phyloP scores from a whole-genome alignment of 2,888 invertebrate genomes.

The Tipula confusa region DNA sequence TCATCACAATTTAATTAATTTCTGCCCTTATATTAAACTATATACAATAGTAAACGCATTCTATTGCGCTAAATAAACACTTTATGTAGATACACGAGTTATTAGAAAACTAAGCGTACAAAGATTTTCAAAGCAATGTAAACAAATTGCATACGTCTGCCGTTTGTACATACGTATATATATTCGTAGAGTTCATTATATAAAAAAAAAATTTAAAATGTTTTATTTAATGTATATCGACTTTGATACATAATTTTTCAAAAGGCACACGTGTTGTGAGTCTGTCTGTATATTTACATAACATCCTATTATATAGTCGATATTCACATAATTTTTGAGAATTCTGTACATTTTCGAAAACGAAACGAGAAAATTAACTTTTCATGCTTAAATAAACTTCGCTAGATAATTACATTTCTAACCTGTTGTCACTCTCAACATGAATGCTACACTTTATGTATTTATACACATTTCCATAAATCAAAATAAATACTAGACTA shows the following conservation, averaged over 20 bases:
- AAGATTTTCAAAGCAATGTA: not conserved
- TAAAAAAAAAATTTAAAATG: not conserved
- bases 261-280: not conserved
- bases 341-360: not conserved
- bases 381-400: not conserved
- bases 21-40: not conserved
- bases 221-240: not conserved
- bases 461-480: constrained; percentile 8
- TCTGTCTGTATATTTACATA: not conserved
- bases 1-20: not conserved
- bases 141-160: not conserved
- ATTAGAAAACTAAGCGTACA: not conserved
- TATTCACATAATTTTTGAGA: too few species aligned
- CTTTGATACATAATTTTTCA: not conserved
- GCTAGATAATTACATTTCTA: constrained; percentile 1
- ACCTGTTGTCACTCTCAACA: not conserved
- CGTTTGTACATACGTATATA: not conserved
- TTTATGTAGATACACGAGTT: not conserved
- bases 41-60: not conserved
- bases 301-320: not conserved
- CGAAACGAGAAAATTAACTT: not conserved
- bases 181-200: not conserved
- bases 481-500: constrained; percentile 21
- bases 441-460: not conserved
- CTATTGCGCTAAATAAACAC: not conserved